Percentiles rank a stretch among this genome's conserved stretches.
phyloP scores from a whole-genome alignment of 2,888 invertebrate genomes.

The Agrotis clavis region DNA sequence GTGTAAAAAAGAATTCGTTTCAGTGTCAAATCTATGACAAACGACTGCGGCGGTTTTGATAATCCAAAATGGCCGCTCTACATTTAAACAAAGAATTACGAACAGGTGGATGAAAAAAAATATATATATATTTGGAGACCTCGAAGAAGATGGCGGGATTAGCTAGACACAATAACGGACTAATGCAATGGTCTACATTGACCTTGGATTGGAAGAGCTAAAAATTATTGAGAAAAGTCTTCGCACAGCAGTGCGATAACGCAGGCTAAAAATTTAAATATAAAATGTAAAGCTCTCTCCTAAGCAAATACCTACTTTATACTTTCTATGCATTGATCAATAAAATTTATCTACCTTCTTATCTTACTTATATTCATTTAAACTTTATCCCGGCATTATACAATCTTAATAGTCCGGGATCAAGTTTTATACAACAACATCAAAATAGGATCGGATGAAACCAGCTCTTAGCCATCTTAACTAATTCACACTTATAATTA shows the following conservation, averaged over 20 bases:
- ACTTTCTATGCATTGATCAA: slow-evolving; percentile 12
- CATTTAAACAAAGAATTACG: background rate
- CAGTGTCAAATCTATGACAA: slow-evolving; percentile 34
- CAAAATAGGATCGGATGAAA: slow-evolving; percentile 8
- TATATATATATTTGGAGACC: too few species aligned
- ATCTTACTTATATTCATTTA: slow-evolving; percentile 30
- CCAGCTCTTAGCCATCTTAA: slow-evolving; percentile 31
- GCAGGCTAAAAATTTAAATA: too few species aligned
- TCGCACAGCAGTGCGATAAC: too few species aligned
- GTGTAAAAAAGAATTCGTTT: slow-evolving; percentile 45
- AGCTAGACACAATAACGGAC: too few species aligned
- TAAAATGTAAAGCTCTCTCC: background rate
- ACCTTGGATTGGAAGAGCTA: too few species aligned
- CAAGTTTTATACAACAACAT: slow-evolving; percentile 30
- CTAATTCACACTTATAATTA: slow-evolving; percentile 46
- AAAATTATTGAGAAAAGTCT: too few species aligned
- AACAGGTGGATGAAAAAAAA: background rate
- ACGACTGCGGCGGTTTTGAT: slow-evolving; percentile 10
- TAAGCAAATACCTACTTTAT: slow-evolving; percentile 28
- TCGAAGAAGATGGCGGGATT: too few species aligned
- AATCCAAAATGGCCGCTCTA: slow-evolving; percentile 37
- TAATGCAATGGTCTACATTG: too few species aligned
- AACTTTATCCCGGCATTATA: slow-evolving; percentile 7
- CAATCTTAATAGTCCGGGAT: slow-evolving; percentile 32
- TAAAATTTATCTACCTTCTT: slow-evolving; percentile 16